phyloP scores from a whole-genome alignment of 2,888 invertebrate genomes.

The Drosophila subquinaria region DNA sequence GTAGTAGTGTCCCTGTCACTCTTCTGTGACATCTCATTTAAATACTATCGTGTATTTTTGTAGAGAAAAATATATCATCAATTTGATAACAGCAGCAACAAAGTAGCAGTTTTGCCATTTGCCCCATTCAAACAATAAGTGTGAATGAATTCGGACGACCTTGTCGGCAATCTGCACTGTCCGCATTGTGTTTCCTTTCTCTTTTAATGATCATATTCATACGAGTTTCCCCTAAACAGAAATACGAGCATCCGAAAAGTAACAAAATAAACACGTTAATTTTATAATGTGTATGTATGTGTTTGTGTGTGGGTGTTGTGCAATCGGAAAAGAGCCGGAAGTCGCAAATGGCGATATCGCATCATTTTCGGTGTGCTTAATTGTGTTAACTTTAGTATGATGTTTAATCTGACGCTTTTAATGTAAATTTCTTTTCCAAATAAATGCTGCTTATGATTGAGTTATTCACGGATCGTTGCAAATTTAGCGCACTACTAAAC shows the following conservation, averaged over 20 bases:
- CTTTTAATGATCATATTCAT: conserved; percentile 42
- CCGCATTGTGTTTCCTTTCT: conserved; percentile 44
- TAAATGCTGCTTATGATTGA: conserved; percentile 29
- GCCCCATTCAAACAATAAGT: conserved; percentile 26
- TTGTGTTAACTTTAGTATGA: conserved; percentile 43
- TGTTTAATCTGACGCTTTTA: conserved; percentile 36
- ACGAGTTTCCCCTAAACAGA: conserved; percentile 6
- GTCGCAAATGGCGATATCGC: conserved; percentile 42
- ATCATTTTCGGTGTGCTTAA: conserved; percentile 37
- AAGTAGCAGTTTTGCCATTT: conserved; percentile 18
- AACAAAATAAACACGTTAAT: conserved; percentile 50
- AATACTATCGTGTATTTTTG: conserved; percentile 26
- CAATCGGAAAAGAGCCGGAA: conserved; percentile 64
- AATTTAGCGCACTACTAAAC: conserved; percentile 34
- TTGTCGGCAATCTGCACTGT: conserved; percentile 49
- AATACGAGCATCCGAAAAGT: conserved; percentile 12
- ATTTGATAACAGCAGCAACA: conserved; percentile 39
- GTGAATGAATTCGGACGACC: conserved; percentile 54
- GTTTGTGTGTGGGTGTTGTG: conserved; percentile 41
- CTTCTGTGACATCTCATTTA: conserved; percentile 42
- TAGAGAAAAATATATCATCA: conserved; percentile 20
- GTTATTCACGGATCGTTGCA: conserved; percentile 42
- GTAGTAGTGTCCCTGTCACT: conserved; percentile 22
- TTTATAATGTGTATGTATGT: conserved; percentile 39
- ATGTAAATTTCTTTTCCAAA: conserved; percentile 30